phyloP scores from a whole-genome alignment of 1,140 invertebrate genomes.

The Zaprionus africanus region DNA sequence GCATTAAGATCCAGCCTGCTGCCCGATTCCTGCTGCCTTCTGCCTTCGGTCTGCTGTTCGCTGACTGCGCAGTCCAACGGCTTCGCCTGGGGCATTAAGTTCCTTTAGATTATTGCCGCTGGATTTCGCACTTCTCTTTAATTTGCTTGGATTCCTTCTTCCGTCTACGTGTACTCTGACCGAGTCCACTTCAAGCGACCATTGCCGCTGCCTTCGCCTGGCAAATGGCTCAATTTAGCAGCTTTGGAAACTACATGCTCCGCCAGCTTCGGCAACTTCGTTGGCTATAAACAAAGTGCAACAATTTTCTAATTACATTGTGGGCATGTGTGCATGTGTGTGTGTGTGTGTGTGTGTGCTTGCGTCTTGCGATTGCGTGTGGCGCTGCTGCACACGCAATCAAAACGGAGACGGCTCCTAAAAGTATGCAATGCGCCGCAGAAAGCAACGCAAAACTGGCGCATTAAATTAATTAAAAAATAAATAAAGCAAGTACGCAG shows the following conservation, averaged over 20 bases:
- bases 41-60: neutral
- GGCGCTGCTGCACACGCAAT: slow-evolving; percentile 51
- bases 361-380: slow-evolving; percentile 24
- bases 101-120: slow-evolving; percentile 37
- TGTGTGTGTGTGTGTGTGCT: slow-evolving; percentile 27
- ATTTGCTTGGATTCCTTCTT: slow-evolving; percentile 57
- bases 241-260: slow-evolving; percentile 63
- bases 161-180: slow-evolving; percentile 5
- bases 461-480: slow-evolving; percentile 83
- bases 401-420: slow-evolving; percentile 32
- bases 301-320: slow-evolving; percentile 78
- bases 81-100: slow-evolving; percentile 38
- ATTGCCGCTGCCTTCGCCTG: neutral
- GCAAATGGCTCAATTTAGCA: slow-evolving; percentile 73
- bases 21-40: neutral
- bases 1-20: slow-evolving; percentile 66
- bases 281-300: slow-evolving; percentile 71
- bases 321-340: slow-evolving; percentile 10
- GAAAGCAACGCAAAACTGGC: slow-evolving; percentile 65
- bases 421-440: slow-evolving; percentile 52
- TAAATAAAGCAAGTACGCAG: slow-evolving; percentile 61
- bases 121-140: slow-evolving; percentile 49
- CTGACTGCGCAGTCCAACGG: slow-evolving; percentile 22
- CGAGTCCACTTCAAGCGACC: slow-evolving; percentile 7
- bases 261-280: neutral